Conservation (phyloP, 37 sponge, comb jelly and placozoan species). For the Diacarnus erythraeanus region DNA sequence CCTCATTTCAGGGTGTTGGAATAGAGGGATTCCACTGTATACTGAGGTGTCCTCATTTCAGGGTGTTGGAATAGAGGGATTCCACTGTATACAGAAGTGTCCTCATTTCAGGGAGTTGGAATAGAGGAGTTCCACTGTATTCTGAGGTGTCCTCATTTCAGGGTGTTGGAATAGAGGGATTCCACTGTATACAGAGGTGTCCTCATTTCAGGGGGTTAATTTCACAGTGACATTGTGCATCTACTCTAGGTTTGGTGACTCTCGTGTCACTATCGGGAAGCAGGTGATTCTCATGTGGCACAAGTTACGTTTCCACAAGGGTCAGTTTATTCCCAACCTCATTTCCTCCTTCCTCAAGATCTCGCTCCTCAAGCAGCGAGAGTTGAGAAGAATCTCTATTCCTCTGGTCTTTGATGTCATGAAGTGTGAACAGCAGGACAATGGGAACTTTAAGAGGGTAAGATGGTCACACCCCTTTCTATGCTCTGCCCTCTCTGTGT, state of each 20-base stretch:
- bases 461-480: slow-evolving; percentile 1
- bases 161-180: no score
- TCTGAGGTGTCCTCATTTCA: no score
- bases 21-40: no score
- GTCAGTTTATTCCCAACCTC: slow-evolving; percentile 58
- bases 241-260: slow-evolving; percentile 68
- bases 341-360: slow-evolving; percentile 51
- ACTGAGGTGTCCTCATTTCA: no score
- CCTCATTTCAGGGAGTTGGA: no score
- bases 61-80: no score
- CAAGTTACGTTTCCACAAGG: slow-evolving; percentile 38
- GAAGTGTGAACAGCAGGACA: slow-evolving; percentile 43
- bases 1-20: no score
- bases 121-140: no score
- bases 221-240: no score
- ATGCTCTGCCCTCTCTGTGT: neutral
- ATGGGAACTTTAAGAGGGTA: slow-evolving; percentile 59
- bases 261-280: slow-evolving; percentile 31
- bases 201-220: no score
- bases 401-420: slow-evolving; percentile 65
- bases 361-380: slow-evolving; percentile 47
- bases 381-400: slow-evolving; percentile 33
- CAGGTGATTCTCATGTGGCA: slow-evolving; percentile 57
- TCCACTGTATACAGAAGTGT: no score
- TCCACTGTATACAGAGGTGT: no score